Percentiles rank a stretch among this genome's conserved stretches.
These are phyloP conservation scores for Solen grandis DNA, from an alignment of 1,140 invertebrate genomes.

Conservation along the genomic window DNA sequence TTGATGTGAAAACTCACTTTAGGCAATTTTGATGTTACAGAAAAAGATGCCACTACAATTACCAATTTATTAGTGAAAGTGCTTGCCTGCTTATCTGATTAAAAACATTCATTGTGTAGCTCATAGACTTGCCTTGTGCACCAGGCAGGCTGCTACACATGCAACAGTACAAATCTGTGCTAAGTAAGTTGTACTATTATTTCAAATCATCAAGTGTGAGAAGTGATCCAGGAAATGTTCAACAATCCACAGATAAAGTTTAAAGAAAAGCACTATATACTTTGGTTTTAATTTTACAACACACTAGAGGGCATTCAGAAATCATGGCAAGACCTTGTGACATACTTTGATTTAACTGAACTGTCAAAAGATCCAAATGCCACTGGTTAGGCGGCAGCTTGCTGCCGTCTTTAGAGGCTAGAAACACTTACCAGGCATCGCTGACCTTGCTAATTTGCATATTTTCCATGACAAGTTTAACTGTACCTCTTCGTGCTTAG, in stretches of 20 bases:
- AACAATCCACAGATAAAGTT: slow-evolving; percentile 41
- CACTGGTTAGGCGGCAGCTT: too few relatives aligned
- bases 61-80: not conserved
- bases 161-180: slow-evolving; percentile 6
- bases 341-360: slow-evolving; percentile 36
- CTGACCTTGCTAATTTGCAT: too few relatives aligned
- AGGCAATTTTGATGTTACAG: slow-evolving; percentile 1
- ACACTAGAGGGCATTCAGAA: slow-evolving; percentile 44
- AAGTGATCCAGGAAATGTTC: slow-evolving; percentile 7
- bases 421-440: too few relatives aligned
- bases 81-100: slow-evolving; percentile 19
- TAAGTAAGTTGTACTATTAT: slow-evolving; percentile 32
- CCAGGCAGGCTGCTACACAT: slow-evolving; percentile 23
- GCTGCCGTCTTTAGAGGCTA: too few relatives aligned
- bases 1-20: slow-evolving; percentile 27
- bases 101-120: slow-evolving; percentile 56
- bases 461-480: too few relatives aligned
- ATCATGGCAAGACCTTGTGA: slow-evolving; percentile 38
- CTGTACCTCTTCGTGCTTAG: too few relatives aligned
- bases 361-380: slow-evolving; percentile 29
- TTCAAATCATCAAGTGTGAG: slow-evolving; percentile 18
- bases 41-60: slow-evolving; percentile 16
- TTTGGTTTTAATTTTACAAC: slow-evolving; percentile 41
- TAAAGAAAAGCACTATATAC: slow-evolving; percentile 25
- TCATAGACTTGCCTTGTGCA: too few relatives aligned